phyloP scores from a whole-genome alignment of 2,113 vertebrate genomes.

The Strix aluco region DNA sequence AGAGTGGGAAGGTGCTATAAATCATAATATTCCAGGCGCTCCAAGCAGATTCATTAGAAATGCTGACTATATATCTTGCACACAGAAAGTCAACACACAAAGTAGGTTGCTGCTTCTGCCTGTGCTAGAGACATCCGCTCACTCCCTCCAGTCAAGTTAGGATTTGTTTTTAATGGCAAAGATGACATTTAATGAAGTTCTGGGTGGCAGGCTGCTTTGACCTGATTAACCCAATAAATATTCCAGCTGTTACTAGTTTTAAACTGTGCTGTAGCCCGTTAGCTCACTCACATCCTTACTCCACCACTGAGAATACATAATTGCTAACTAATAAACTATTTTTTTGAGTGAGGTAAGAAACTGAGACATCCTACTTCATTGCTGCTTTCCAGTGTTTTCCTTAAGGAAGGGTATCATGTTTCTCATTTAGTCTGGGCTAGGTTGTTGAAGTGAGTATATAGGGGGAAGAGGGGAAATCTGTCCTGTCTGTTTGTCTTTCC shows the following conservation, averaged over 20 bases:
- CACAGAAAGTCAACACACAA: constrained; percentile 76
- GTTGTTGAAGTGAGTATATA: fast-evolving
- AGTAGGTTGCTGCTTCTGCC: constrained; percentile 64
- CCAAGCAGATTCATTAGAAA: constrained; percentile 84
- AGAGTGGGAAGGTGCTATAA: constrained; percentile 81
- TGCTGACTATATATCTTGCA: constrained; percentile 81
- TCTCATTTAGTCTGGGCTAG: background rate
- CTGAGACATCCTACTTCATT: background rate
- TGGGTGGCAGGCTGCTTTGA: constrained; percentile 3
- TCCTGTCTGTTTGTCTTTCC: background rate
- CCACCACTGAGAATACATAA: background rate
- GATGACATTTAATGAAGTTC: constrained; percentile 49
- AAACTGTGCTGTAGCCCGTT: background rate
- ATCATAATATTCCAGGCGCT: constrained; percentile 84
- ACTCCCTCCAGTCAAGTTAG: background rate
- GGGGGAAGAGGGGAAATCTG: background rate
- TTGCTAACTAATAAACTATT: background rate
- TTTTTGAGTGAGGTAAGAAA: background rate
- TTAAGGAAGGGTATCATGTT: background rate
- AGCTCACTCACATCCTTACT: background rate
- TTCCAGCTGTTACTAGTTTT: background rate
- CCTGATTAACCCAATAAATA: constrained; percentile 45
- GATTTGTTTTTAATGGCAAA: constrained; percentile 63
- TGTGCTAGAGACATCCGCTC: constrained; percentile 1
- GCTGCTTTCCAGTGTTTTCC: background rate